Base-by-base conservation (phyloP, 2,113 vertebrate species). In the Petroica traversi region DNA sequence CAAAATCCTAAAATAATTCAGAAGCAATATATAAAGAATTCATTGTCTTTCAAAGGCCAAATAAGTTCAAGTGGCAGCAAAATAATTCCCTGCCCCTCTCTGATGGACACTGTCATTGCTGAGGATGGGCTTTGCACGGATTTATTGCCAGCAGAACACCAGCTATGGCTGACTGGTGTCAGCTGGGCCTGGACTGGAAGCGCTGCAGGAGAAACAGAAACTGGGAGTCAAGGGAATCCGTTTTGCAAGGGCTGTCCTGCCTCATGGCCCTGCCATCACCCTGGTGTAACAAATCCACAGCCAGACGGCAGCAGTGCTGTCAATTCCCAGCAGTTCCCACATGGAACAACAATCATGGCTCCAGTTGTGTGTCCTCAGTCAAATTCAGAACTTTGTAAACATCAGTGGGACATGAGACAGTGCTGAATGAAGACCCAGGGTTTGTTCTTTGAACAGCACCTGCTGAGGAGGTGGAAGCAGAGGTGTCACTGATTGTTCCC, bases 81-180 rank as follows among this genome's bases (percentile, higher is more conserved):
- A 88, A 82, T 52, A 93, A 85, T 79, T 51, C 19, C 29, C 31
- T 79, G 61, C 6, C 62, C 69, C 14, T 94, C 64, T 91, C 77
- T 67, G 81, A 88, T 12, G n/a, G 83, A 64, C 19, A 8, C 79
- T n/a, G 72, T 63, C 15, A 29, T 16, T 88, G 40, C 40, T 85
- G 75, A 92, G 62, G 80, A 34, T 25, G 43, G 38, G 3, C 10
- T 75, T n/a, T 78, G 58, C 12, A 86, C 31, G 92, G 75, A 55
- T 69, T 97, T 92, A 77, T 71, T 84, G 78, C 73, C 31, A 91
- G 81, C 23, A 87, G 95, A 90, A 59, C 48, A 77, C 77, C 77
- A 83, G 29, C 69, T 93, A 62, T 91, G 38, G 63, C 38, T 78
- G 55, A 24, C 48, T 76, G 15, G 67, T 78, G 67, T 85, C 72